Evolutionary conservation across 92 coral and sea anemone species (phyloP), one percentile per base, ranked within the genome.

Genomic region (Plumapathes pennacea): DNA sequence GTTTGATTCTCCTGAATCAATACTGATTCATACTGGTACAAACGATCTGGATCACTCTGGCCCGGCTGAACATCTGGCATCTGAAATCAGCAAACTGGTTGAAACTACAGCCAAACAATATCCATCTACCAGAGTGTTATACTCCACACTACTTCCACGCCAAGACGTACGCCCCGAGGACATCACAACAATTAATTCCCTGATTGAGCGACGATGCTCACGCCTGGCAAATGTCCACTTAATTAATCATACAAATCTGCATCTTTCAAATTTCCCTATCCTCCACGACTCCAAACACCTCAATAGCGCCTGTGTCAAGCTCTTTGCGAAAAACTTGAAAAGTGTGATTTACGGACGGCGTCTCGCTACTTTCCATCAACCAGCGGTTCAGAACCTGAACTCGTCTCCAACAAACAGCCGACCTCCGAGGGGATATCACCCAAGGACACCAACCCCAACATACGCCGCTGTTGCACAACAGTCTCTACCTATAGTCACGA

Each of bases 21-120:
- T 71, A 27, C 18, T 71, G 30, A 60, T 71, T 50, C 78, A 71
- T 47, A 60, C 70, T 36, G 80, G 80, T 7, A 72, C 80, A n/a
- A 71, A 71, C 44, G 70, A 71, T 23, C 14, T 71, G 29, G 70
- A 60, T 23, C 20, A 17, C 7, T 29, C 31, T 32, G 41, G 52
- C 17, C 45, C 40, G 2, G n/a, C n/a, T 6, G 78, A 49, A 28
- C 19, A 36, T 25, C 44, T 71, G 40, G 60, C 60, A 10, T 29
- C 49, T 10, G 50, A 60, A 32, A 38, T 20, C 9, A 60, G 60
- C 50, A 21, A 54, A 26, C 11, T 60, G 10, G 15, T 61, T 3
- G 52, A 37, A 17, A 14, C 56, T 8, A 27, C 69, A 30, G 60
- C 6, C 32, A 27, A 37, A 3, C 32, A 45, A 28, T 60, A 50